Conservation (phyloP, 2,113 vertebrate species). For the Macrotus californicus region DNA sequence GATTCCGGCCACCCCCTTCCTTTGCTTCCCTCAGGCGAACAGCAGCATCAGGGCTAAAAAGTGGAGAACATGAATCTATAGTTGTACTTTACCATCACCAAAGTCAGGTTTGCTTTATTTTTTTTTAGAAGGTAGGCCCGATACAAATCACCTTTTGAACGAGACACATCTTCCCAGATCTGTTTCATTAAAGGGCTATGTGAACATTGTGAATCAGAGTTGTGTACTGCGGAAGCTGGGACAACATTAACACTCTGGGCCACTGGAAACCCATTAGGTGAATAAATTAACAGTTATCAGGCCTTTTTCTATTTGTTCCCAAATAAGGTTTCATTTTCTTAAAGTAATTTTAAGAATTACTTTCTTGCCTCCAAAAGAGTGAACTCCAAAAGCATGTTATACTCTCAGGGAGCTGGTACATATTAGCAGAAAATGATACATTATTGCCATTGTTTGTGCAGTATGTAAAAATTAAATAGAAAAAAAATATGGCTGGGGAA, state of each 20-base stretch:
- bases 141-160: background rate
- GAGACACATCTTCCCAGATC: background rate
- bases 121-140: background rate
- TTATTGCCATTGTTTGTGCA: background rate
- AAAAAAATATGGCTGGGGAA: background rate
- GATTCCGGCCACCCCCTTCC: background rate
- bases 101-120: background rate
- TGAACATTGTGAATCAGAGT: background rate
- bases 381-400: background rate
- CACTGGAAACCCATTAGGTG: background rate
- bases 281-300: background rate
- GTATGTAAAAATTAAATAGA: slow-evolving; percentile 5
- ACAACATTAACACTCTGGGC: background rate
- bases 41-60: background rate
- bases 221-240: background rate
- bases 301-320: background rate
- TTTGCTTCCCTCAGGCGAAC: background rate
- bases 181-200: background rate
- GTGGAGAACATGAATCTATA: background rate
- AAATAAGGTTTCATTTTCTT: background rate
- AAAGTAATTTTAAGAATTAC: background rate
- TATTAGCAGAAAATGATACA: background rate
- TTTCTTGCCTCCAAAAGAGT: background rate
- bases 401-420: background rate
- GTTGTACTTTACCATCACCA: background rate